These are phyloP conservation scores for Steinernema scapterisci DNA, from an alignment of 2,888 invertebrate genomes.

Conservation along the genomic window DNA sequence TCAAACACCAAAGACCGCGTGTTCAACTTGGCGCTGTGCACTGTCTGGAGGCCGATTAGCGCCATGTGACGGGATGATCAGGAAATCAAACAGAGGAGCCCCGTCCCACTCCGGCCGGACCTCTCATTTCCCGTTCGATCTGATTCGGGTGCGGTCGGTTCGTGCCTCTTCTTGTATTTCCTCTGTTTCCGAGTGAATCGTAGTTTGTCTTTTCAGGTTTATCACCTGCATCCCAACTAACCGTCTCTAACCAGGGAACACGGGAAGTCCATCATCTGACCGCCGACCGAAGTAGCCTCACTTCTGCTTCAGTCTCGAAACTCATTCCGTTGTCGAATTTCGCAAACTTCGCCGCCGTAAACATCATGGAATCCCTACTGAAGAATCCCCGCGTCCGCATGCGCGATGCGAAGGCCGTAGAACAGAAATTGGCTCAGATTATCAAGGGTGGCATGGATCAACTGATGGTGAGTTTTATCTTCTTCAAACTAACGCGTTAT, in stretches of 20 bases:
- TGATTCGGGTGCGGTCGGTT: too few species aligned
- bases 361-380: constrained; percentile 43
- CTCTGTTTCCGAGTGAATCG: too few species aligned
- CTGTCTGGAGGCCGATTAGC: neutral
- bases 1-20: neutral
- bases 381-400: constrained; percentile 44
- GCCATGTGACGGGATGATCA: constrained; percentile 5
- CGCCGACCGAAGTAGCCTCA: too few species aligned
- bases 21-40: neutral
- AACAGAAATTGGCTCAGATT: constrained; percentile 48
- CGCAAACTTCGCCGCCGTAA: neutral
- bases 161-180: too few species aligned
- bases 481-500: neutral
- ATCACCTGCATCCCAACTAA: too few species aligned
- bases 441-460: constrained; percentile 49
- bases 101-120: too few species aligned
- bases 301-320: too few species aligned
- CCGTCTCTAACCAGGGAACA: too few species aligned
- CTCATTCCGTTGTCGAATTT: neutral
- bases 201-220: too few species aligned
- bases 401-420: constrained; percentile 45
- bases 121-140: too few species aligned
- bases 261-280: too few species aligned
- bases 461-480: constrained; percentile 42
- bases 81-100: neutral